These are phyloP conservation scores for Drosophila ohnishii DNA, from an alignment of 1,140 invertebrate species.

Conservation along the genomic window DNA sequence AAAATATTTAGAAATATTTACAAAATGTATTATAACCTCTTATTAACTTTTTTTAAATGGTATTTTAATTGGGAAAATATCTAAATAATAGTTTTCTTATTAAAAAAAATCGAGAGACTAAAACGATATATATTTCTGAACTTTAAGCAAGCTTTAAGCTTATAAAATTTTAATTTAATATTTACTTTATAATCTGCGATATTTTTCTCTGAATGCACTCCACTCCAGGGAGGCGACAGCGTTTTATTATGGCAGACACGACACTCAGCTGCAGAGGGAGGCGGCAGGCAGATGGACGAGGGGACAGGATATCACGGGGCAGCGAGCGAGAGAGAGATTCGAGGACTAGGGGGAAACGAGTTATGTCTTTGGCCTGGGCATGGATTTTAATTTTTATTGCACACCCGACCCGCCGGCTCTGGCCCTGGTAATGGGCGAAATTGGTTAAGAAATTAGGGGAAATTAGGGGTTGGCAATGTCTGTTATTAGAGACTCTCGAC, in stretches of 20 bases:
- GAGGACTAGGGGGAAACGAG: constrained; percentile 51
- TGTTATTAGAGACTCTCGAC: constrained; percentile 71
- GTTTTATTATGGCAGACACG: constrained; percentile 72
- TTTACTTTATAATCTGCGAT: neutral
- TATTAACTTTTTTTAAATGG: too few species aligned
- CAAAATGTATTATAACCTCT: too few species aligned
- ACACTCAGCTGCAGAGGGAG: constrained; percentile 50
- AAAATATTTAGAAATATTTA: too few species aligned
- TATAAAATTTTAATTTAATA: neutral
- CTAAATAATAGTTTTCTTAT: neutral
- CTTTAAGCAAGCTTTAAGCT: neutral
- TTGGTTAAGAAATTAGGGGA: constrained; percentile 83
- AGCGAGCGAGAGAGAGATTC: neutral
- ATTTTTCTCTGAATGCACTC: constrained; percentile 17
- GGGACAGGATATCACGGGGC: neutral
- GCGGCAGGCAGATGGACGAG: constrained; percentile 14
- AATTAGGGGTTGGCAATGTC: constrained; percentile 79
- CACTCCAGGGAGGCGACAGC: constrained; percentile 58
- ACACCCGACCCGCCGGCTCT: constrained; percentile 41
- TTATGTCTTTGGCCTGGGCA: constrained; percentile 65
- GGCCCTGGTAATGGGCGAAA: constrained; percentile 79
- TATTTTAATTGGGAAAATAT: neutral
- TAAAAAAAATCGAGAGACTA: neutral
- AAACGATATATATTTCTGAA: too few species aligned
- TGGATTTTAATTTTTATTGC: constrained; percentile 82